Conservation (phyloP, 2,797 vertebrate species). For the Champsocephalus gunnari region DNA sequence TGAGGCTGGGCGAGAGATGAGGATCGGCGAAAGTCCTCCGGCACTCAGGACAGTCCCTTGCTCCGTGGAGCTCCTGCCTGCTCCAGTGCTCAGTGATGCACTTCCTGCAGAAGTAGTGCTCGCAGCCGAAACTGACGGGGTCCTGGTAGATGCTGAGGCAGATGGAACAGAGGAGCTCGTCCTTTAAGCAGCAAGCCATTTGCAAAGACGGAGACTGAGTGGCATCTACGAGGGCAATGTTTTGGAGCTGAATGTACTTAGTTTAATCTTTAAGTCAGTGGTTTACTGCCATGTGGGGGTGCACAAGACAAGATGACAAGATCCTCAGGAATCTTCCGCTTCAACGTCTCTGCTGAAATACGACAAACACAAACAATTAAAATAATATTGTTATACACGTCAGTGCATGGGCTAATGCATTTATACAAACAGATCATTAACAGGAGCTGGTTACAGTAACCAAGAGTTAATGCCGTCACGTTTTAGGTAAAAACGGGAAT, state of each 20-base stretch:
- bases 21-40: constrained; percentile 93
- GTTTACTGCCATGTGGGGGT: constrained; percentile 51
- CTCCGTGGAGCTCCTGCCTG: constrained; percentile 91
- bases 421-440: constrained; percentile 32
- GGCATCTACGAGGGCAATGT: constrained; percentile 71
- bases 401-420: neutral
- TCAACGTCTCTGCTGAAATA: constrained; percentile 49
- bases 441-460: constrained; percentile 42
- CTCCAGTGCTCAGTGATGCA: constrained; percentile 99
- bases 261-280: constrained; percentile 52
- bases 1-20: constrained; percentile 94
- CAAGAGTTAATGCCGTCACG: neutral
- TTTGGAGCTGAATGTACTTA: constrained; percentile 34
- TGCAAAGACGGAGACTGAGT: constrained; percentile 70
- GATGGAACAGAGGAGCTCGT: constrained; percentile 98
- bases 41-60: constrained; percentile 96
- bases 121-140: constrained; percentile 96
- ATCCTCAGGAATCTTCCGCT: constrained; percentile 36
- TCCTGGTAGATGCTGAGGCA: constrained; percentile 99
- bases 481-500: neutral
- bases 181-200: constrained; percentile 97
- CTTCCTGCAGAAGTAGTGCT: constrained; percentile 98
- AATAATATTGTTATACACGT: neutral
- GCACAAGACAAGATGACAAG: constrained; percentile 13
- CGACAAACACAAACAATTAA: constrained; percentile 22